Base-by-base conservation (phyloP, 2,797 vertebrate species). In the Pachyuromys duprasi region DNA sequence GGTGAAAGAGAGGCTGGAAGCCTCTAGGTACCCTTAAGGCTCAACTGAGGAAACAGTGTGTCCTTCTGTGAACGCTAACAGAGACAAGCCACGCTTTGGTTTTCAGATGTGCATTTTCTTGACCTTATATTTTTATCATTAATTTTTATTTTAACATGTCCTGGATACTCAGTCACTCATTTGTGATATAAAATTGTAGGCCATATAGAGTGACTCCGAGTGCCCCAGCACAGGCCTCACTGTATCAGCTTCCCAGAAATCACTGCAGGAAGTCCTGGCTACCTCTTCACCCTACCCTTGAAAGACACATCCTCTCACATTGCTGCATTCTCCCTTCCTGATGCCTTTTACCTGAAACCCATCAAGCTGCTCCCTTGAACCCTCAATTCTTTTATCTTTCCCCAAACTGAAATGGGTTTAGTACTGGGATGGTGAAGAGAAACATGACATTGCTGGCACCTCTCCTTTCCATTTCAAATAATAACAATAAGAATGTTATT, bases 21-120 rank as follows among this genome's bases (percentile, higher is more conserved):
- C 1, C 70, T 57, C n/a, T 4, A 49, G 36, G 4, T 2, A 8
- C 3, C 3, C 26, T 42, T 0, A 3, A 49, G 62, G 9, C 0
- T 0, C 0, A 2, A 63, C 7, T 60, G 11, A 74, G 49, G 3
- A 87, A 18, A 11, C 5, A 12, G n/a, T 62, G 14, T 49, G 6
- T 49, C 45, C 36, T 96, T 28, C 53, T 17, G 18, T 76, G 57
- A 93, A 8, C 2, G 13, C 5, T 12, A 63, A 0, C 3, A 67
- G 4, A 4, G 2, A 55, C 12, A 57, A 60, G 1, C 2, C 18
- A 49, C 13, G 33, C 17, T 33, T 33, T 45, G 9, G 12, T n/a
- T 87, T 88, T 45, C 20, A 84, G 14, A 45, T 45, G 6, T 26
- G 1, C 5, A 31, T 82, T 81, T n/a, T 15, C 31, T 62, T 31